A percentile compares a stretch with the other conserved stretches of the same genome.
These are phyloP conservation scores for Eudyptes chrysolophus DNA, from an alignment of 2,113 vertebrate species.

Conservation along the genomic window DNA sequence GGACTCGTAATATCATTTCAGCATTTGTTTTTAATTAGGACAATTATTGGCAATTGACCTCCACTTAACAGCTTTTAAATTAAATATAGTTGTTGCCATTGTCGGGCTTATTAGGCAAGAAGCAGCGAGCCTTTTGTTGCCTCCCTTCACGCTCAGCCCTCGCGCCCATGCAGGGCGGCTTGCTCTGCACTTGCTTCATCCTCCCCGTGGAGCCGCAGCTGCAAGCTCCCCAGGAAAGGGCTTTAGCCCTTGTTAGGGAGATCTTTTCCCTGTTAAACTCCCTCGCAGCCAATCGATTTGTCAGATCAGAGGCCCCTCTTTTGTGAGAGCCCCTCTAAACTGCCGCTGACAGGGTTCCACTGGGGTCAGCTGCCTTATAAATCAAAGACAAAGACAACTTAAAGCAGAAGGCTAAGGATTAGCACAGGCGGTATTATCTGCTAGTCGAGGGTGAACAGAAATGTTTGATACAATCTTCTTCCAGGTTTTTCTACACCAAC, in stretches of 20 bases:
- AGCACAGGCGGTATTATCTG: slow-evolving; percentile 24
- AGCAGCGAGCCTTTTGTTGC: neutral
- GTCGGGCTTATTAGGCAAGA: neutral
- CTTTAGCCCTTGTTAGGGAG: slow-evolving; percentile 45
- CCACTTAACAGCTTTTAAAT: slow-evolving; percentile 33
- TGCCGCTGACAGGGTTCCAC: slow-evolving; percentile 60
- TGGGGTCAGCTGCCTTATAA: slow-evolving; percentile 60
- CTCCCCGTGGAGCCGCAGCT: neutral
- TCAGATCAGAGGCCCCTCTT: slow-evolving; percentile 63
- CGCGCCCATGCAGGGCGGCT: accelerated
- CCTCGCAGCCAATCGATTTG: slow-evolving; percentile 56
- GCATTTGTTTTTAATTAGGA: slow-evolving; percentile 66
- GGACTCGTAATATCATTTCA: slow-evolving; percentile 21
- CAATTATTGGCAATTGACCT: slow-evolving; percentile 66
- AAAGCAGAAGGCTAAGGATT: slow-evolving; percentile 32
- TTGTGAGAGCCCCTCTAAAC: slow-evolving; percentile 56
- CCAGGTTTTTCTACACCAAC: neutral
- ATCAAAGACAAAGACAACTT: slow-evolving; percentile 56
- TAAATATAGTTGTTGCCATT: neutral
- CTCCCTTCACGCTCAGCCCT: neutral
- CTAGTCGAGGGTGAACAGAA: slow-evolving; percentile 18
- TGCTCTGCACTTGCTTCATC: neutral
- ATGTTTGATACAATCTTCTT: slow-evolving; percentile 14
- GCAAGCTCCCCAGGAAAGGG: neutral
- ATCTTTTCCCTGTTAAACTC: slow-evolving; percentile 45